phyloP scores from a whole-genome alignment of 2,113 vertebrate species.

The Pteronura brasiliensis region DNA sequence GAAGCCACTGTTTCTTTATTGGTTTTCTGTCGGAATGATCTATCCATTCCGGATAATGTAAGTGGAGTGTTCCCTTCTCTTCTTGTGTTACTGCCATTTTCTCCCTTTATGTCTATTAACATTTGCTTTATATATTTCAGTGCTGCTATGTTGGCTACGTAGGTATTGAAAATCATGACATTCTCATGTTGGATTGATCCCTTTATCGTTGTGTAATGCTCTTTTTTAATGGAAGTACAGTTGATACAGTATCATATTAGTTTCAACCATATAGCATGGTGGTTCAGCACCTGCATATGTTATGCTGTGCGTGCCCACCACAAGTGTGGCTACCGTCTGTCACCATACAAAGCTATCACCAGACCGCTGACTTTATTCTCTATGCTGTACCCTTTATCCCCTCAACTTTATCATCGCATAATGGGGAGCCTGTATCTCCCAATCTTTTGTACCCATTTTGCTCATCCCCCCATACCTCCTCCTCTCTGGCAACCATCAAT shows the following conservation, averaged over 20 bases:
- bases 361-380: background rate
- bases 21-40: background rate
- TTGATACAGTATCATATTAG: background rate
- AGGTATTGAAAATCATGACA: background rate
- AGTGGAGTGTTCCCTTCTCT: background rate
- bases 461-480: background rate
- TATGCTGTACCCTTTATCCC: background rate
- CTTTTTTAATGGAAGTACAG: background rate
- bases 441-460: background rate
- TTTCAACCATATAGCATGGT: background rate
- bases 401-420: background rate
- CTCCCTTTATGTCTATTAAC: background rate
- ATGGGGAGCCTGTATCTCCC: background rate
- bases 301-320: background rate
- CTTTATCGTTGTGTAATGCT: background rate
- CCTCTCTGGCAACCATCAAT: background rate
- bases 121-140: background rate
- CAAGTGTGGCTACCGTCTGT: background rate
- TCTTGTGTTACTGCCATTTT: background rate
- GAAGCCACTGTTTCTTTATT: background rate
- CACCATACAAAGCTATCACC: background rate
- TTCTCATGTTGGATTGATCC: background rate
- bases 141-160: background rate
- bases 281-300: background rate
- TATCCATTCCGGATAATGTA: background rate